Evolutionary conservation across 1,140 invertebrate species (phyloP), one percentile per base, ranked within the genome.

Genomic region (Cydia fagiglandana): DNA sequence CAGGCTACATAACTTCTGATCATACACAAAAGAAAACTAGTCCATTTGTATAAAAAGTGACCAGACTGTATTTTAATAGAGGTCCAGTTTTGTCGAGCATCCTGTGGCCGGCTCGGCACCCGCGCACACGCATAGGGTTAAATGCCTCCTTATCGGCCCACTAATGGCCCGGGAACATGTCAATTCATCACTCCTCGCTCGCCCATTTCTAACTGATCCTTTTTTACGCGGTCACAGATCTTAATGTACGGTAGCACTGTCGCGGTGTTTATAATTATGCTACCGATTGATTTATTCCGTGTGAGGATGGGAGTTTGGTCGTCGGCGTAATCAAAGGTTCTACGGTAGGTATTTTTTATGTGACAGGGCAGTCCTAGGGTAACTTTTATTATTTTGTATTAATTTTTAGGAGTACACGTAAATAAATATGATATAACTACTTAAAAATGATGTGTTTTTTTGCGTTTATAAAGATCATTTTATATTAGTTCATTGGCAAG

Each of bases 131-230:
- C 66, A 68, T 68, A n/a, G 66, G 34, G 66, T 70, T 41, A 70
- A 70, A 70, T 70, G 66, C 38, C 66, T 70, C 66, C 66, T 70
- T 70, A 70, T 70, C 66, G 30, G 20, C 28, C 34, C 66, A 70
- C 66, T 70, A 70, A 70, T 70, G 66, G 66, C 34, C 66, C 34
- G 7, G 66, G 66, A 70, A 70, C 66, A 70, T 70, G 66, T 70
- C 66, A 70, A 70, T 70, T 70, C 66, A 70, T 70, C 66, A 70
- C 66, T 70, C 66, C n/a, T 15, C 12, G 38, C 64, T 30, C 34
- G 66, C 15, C 66, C 66, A 38, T 70, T 70, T 70, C 66, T 70
- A 70, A 70, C 38, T 45, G n/a, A 64, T 64, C 28, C 34, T 70
- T 70, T 70, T 70, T 70, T 38, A 34, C 66, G 6, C 9, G 28